Conservation (phyloP, 2,888 invertebrate genomes). For the Petrolisthes cinctipes region DNA sequence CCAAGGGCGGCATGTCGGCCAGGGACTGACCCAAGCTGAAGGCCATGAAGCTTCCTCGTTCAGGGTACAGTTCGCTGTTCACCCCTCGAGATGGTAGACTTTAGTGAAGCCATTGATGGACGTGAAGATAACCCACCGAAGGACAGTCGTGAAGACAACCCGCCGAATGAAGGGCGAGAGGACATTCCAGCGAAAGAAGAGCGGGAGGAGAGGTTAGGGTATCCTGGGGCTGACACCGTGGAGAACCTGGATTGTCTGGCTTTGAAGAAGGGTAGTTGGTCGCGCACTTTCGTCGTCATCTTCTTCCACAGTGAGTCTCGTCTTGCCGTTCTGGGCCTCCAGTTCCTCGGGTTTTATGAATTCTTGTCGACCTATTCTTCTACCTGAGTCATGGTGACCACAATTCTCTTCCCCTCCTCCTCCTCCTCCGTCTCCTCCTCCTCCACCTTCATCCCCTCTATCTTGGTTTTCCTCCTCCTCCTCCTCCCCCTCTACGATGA, state of each 20-base stretch:
- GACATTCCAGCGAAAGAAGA: slow-evolving; percentile 18
- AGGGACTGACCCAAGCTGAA: slow-evolving; percentile 57
- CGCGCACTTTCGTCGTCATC: slow-evolving; percentile 5
- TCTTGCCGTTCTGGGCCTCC: background rate
- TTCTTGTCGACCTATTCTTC: background rate
- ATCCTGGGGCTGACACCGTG: slow-evolving; percentile 30
- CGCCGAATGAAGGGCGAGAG: slow-evolving; percentile 23
- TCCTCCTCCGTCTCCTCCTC: slow-evolving; percentile 19
- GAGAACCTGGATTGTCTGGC: slow-evolving; percentile 39
- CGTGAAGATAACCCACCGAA: slow-evolving; percentile 46
- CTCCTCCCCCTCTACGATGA: slow-evolving; percentile 32
- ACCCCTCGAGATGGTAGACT: slow-evolving; percentile 58
- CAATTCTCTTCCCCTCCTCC: background rate
- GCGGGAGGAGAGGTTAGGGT: background rate
- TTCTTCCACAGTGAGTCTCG: no score
- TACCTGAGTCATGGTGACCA: background rate
- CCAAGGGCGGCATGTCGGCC: slow-evolving; percentile 56
- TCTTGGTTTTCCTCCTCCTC: slow-evolving; percentile 20
- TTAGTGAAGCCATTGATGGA: slow-evolving; percentile 61
- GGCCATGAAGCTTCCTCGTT: slow-evolving; percentile 60
- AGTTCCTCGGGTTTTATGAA: background rate
- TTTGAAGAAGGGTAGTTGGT: slow-evolving; percentile 43
- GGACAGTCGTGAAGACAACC: slow-evolving; percentile 41
- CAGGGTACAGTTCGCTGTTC: slow-evolving; percentile 63
- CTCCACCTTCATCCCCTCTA: slow-evolving; percentile 7